phyloP scores from a whole-genome alignment of 2,888 invertebrate genomes.

The Penaeus monodon region DNA sequence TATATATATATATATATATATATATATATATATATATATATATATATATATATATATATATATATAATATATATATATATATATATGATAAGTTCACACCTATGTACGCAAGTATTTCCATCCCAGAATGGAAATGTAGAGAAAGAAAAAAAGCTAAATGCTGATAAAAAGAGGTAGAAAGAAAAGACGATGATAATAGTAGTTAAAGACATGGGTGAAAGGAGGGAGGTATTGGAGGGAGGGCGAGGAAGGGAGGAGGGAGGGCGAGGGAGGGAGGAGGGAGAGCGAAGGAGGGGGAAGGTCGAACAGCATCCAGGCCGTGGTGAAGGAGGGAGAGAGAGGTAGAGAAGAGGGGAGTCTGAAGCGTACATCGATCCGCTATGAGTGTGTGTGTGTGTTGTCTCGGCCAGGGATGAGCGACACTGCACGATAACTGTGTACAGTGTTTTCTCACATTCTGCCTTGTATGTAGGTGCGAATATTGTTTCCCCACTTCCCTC shows the following conservation, averaged over 20 bases:
- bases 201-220: background rate
- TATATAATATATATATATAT: too few relatives aligned
- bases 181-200: background rate
- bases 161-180: background rate
- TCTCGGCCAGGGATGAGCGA: background rate
- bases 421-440: constrained; percentile 6
- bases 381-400: constrained; percentile 24
- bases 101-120: too few relatives aligned
- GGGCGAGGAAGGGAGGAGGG: background rate
- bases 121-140: too few relatives aligned
- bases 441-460: background rate
- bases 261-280: background rate
- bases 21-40: too few relatives aligned
- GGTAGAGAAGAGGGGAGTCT: constrained; percentile 5
- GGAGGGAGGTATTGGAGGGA: background rate
- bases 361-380: constrained; percentile 23
- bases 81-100: too few relatives aligned
- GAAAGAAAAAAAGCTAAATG: background rate
- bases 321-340: background rate
- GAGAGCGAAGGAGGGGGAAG: background rate
- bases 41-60: too few relatives aligned
- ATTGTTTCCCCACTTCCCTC: background rate
- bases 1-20: too few relatives aligned
- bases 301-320: background rate
- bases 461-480: background rate